Evolutionary conservation across 2,888 invertebrate genomes (phyloP).

Genomic region (Hemicrepidius hirtus): DNA sequence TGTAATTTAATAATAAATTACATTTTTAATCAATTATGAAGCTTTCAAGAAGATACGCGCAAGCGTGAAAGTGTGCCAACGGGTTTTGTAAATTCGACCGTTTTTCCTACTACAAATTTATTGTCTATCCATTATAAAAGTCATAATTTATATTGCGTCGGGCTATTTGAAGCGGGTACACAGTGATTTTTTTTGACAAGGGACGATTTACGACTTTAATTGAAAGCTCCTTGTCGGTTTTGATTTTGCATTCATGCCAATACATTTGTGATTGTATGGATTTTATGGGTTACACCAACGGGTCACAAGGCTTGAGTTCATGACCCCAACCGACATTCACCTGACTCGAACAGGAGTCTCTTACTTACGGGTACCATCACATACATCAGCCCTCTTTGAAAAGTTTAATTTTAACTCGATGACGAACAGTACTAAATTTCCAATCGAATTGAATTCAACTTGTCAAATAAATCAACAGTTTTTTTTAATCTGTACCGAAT

Average conservation of each 20-base stretch:
- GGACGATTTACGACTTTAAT: conserved; percentile 27
- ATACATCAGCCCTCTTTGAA: conserved; percentile 3
- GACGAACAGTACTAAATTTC: background rate
- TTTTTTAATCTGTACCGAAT: background rate
- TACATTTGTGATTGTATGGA: conserved; percentile 60
- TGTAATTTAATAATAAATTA: conserved; percentile 37
- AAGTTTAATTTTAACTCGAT: background rate
- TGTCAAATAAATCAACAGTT: conserved; percentile 12
- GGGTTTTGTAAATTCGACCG: conserved; percentile 18
- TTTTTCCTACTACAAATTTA: conserved; percentile 11
- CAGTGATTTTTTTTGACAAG: background rate
- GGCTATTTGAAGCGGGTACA: background rate
- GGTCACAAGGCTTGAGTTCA: conserved; percentile 64
- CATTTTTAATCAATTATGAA: conserved; percentile 39
- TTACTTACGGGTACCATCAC: conserved; percentile 11
- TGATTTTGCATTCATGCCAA: conserved; percentile 29
- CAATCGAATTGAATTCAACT: background rate
- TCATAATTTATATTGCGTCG: background rate
- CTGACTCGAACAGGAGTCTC: conserved; percentile 59
- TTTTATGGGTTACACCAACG: conserved; percentile 63
- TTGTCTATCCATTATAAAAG: conserved; percentile 5
- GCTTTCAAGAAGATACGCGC: conserved; percentile 20
- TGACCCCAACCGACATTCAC: conserved; percentile 65
- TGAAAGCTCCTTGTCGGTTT: conserved; percentile 19
- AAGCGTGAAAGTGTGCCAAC: conserved; percentile 40